These are phyloP conservation scores for Naja naja DNA, from an alignment of 2,113 vertebrate genomes.

Conservation along the genomic window DNA sequence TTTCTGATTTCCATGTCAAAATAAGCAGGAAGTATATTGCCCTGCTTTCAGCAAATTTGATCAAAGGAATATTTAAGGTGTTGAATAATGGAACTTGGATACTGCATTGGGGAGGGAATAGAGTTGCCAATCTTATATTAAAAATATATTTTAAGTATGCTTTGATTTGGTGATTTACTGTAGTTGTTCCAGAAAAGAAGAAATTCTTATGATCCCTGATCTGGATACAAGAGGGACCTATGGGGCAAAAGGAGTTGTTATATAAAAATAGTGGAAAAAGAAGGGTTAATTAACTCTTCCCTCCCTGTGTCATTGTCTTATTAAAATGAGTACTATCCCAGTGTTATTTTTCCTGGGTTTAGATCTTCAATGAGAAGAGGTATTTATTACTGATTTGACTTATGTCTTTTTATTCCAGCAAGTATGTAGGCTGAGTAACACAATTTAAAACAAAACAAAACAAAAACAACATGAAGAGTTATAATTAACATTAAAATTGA, in stretches of 20 bases:
- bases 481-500: neutral
- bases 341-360: neutral
- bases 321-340: neutral
- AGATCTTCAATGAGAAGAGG: neutral
- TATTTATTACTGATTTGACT: neutral
- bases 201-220: neutral
- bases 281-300: neutral
- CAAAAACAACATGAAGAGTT: neutral
- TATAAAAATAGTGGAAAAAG: neutral
- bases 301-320: neutral
- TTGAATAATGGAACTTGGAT: neutral
- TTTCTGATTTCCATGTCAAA: neutral
- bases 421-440: neutral
- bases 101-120: neutral
- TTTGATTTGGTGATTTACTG: neutral
- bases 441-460: neutral
- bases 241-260: neutral
- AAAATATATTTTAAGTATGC: neutral
- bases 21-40: neutral
- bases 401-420: neutral
- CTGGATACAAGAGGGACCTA: neutral
- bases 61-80: neutral
- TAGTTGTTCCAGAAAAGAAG: neutral
- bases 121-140: neutral
- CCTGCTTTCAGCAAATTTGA: neutral